Base-by-base conservation (phyloP, 2,888 invertebrate genomes). In the Graphium colonna region DNA sequence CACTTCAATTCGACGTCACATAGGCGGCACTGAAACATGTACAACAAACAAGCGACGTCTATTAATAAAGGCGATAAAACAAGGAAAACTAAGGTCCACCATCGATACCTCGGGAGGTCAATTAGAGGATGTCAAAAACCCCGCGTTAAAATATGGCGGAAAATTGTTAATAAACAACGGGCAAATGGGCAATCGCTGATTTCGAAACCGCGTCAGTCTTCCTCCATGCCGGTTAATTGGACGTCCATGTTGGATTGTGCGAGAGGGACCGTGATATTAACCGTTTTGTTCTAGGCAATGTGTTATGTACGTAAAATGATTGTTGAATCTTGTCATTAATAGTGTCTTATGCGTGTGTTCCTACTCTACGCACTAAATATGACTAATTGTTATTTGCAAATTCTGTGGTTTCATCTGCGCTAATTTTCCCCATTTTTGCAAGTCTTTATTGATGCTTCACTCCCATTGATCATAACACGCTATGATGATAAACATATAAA, bases 101-200 rank as follows among this genome's bases (percentile, higher is more conserved):
- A 56, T 49, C 59, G 59, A 61, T 62, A 61, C 56, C 60, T 9
- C 67, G 68, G 65, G 65, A 64, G 56, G 59, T 60, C 68, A 67
- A 64, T 65, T 69, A 67, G 41, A 31, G 44, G 40, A 31, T 64
- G 67, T 12, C n/a, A 18, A 28, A 43, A 65, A 65, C 64, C 54
- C 48, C 45, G 12, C 51, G 63, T 36, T 43, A 17, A 51, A 67
- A 73, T 74, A 73, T 74, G 60, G 68, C 73, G 77, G 75, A 69
- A 73, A 67, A 74, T 72, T 63, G 60, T 57, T 56, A 51, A 45
- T 60, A 61, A 59, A 63, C 63, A 63, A 51, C 51, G 51, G 49
- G 60, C 43, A 39, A 51, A 59, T 55, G 68, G 66, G 69, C 68
- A 21, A 57, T 55, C 49, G 49, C 38, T 52, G 45, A 49, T 55